Base-by-base conservation (phyloP, 2,888 invertebrate species). In the Eupithecia inturbata region DNA sequence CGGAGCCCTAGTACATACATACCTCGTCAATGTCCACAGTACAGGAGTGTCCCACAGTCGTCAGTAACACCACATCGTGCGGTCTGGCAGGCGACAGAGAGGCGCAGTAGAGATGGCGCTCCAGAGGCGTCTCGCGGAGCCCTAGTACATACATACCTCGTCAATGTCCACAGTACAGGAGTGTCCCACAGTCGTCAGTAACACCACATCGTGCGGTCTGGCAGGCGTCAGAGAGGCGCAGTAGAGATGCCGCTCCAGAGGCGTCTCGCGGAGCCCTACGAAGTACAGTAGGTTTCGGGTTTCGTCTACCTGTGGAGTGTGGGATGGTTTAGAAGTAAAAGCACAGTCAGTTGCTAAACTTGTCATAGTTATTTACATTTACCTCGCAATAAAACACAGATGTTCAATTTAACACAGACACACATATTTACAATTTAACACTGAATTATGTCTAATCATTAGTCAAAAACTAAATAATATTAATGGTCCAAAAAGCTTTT, bases 201-300 rank as follows among this genome's bases (percentile, higher is more conserved):
- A 92, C 67, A 96, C 94, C 72, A 97, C 95, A 81, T 97, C 96
- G 77, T 96, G 96, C 0, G 98, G 97, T 36, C 96, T 95, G 16
- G 90, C 87, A 10, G 90, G 86, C 0, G 80, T 70, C 71, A 97
- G 89, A 10, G 97, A 96, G 5, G 97, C 97, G 4, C 97, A 98
- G 93, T 98, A 99, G 83, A 99, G 94, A 88, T 99, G 99, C 80
- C 98, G 97, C 92, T 99, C 99, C 76, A 99, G 91, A 0, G 99
- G 98, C 6, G 98, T 97, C 92, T 99, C 99, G 80, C 97, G 96
- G 76, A 98, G 95, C 6, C 97, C 99, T 84, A 98, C 96, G 93
- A 99, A 99, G 95, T 98, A 99, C 1, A 99, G 97, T 75, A 99
- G 94, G 75, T 96, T 96, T 78, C 96, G 95, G 5, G 95, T 88